phyloP scores from a whole-genome alignment of 64 coral and sea anemone genomes.

The Montipora cactus region DNA sequence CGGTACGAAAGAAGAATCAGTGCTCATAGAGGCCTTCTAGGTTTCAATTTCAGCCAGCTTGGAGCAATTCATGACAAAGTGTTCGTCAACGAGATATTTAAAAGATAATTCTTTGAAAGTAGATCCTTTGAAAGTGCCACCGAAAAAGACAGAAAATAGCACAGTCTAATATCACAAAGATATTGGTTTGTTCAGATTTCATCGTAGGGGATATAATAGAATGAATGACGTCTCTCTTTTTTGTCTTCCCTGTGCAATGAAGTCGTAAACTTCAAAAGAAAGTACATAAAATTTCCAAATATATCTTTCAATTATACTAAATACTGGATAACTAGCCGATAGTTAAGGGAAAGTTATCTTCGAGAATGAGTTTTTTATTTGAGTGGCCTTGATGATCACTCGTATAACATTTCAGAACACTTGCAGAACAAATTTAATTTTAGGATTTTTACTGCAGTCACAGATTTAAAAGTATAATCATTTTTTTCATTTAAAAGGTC shows the following conservation, averaged over 20 bases:
- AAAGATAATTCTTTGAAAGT: not conserved
- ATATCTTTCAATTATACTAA: not conserved
- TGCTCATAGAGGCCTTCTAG: not conserved
- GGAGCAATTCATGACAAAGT: not conserved
- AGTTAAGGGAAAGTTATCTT: not conserved
- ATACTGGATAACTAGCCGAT: too few relatives aligned
- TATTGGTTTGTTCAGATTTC: not conserved
- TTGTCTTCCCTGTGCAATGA: not conserved
- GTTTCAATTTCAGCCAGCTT: not conserved
- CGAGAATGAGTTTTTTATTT: too few relatives aligned
- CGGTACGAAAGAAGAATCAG: not conserved
- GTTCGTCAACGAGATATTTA: not conserved
- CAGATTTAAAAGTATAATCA: too few relatives aligned
- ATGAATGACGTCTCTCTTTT: not conserved
- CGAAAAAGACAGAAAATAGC: not conserved
- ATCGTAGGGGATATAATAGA: not conserved
- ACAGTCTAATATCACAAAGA: slow-evolving; percentile 11
- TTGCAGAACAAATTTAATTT: too few relatives aligned
- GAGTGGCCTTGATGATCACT: too few relatives aligned
- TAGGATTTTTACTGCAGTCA: too few relatives aligned
- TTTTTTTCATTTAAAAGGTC: too few relatives aligned
- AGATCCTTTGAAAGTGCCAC: not conserved
- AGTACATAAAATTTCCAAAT: not conserved
- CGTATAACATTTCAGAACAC: too few relatives aligned
- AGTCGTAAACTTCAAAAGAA: not conserved